Evolutionary conservation across 2,797 vertebrate species (phyloP).

Genomic region (Calcarius lapponicus): DNA sequence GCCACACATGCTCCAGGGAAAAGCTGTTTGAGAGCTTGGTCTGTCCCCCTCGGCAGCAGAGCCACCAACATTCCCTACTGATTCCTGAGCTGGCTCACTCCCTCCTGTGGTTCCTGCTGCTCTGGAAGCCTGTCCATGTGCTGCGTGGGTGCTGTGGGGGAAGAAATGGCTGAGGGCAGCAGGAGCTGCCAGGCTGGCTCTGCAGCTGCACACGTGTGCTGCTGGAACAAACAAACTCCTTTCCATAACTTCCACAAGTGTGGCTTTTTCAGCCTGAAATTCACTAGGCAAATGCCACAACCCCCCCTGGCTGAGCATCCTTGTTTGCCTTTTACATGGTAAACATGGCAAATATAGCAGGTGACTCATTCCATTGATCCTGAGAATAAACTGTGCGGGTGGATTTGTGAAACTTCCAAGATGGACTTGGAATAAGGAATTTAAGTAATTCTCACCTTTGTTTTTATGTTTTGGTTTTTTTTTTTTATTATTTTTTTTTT

Average conservation of each 20-base stretch:
- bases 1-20: not conserved
- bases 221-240: not conserved
- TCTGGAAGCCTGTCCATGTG: not conserved
- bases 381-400: not conserved
- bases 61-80: rapidly evolving
- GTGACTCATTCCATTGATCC: not conserved
- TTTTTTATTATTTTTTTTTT: not conserved
- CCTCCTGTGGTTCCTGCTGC: not conserved
- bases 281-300: not conserved
- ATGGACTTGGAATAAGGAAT: not conserved
- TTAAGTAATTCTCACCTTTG: not conserved
- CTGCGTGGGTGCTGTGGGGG: not conserved
- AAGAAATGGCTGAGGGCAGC: not conserved
- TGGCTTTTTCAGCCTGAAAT: not conserved
- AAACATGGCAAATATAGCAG: not conserved
- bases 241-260: not conserved
- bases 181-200: not conserved
- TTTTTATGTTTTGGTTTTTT: not conserved
- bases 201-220: not conserved
- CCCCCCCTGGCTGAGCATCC: rapidly evolving
- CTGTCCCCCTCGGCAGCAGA: not conserved
- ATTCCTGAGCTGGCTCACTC: not conserved
- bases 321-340: not conserved
- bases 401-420: not conserved
- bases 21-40: not conserved